A percentile compares a stretch with the other conserved stretches of the same genome.
Conservation (phyloP, 53 echinoderm and acorn worm species). For the Arbacia lixula region DNA sequence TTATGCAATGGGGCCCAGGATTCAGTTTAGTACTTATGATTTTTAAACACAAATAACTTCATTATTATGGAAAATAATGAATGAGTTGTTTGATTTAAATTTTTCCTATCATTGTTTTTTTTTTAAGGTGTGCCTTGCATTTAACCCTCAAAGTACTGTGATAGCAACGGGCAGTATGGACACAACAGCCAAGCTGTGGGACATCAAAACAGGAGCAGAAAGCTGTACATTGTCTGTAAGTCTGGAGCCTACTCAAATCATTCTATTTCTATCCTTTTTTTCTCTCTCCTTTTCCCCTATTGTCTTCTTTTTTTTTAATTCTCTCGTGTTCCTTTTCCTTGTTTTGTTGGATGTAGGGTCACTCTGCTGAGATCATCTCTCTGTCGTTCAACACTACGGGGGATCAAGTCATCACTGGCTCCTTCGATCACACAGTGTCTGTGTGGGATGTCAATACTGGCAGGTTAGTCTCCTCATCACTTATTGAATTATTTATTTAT, state of each 20-base stretch:
- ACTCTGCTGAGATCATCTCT: conserved; percentile 94
- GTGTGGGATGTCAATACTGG: conserved; percentile 88
- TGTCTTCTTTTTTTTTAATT: background rate
- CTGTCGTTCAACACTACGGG: conserved; percentile 97
- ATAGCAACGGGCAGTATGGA: conserved; percentile 99
- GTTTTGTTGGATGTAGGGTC: conserved; percentile 17
- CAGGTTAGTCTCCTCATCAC: conserved; percentile 23
- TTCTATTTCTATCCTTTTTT: too few species aligned
- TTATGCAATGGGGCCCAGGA: too few species aligned
- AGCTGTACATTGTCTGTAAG: conserved; percentile 88
- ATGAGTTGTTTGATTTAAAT: too few species aligned
- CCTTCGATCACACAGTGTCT: conserved; percentile 97
- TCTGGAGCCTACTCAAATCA: too few species aligned
- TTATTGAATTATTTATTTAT: background rate
- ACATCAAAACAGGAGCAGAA: conserved; percentile 87
- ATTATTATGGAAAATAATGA: too few species aligned
- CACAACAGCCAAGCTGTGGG: conserved; percentile 95
- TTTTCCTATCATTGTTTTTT: too few species aligned
- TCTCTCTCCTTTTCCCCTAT: too few species aligned
- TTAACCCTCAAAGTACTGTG: conserved; percentile 97
- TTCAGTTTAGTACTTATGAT: too few species aligned
- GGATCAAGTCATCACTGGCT: conserved; percentile 91
- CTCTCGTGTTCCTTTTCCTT: background rate
- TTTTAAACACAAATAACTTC: too few species aligned
- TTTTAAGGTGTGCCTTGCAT: conserved; percentile 93